Evolutionary conservation across 2,888 invertebrate species (phyloP), one percentile per base, ranked within the genome.

Genomic region (Melanchra persicariae): DNA sequence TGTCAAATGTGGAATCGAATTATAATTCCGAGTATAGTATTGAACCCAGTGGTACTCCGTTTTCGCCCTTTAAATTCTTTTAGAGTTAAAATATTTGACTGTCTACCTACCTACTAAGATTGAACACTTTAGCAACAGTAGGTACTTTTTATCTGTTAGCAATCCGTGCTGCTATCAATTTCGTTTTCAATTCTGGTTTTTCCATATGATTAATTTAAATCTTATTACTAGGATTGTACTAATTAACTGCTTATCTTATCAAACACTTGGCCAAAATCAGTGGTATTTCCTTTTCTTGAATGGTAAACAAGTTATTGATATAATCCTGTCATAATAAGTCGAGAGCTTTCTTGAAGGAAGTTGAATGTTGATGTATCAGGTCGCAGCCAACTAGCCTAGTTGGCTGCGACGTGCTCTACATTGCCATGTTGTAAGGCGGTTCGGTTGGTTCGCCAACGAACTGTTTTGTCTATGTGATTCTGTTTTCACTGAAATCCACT

Each of bases 201-300:
- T 22, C 49, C 69, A 26, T 19, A 17, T 61, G n/a, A 52, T 68
- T 68, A 52, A 34, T 74, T 51, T 22, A 17, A 43, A 49, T 60
- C 24, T 74, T 22, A 65, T 47, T 61, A 51, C n/a, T 58, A 52
- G 34, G 62, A 62, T 47, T 58, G 57, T 43, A 52, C 43, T 24
- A 58, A 62, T 62, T 43, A 57, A 19, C 12, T 5, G n/a, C 10
- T 57, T 68, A 62, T 75, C 76, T 69, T 69, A 76, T 70, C 74
- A 69, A 37, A 47, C 7, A 22, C 12, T 59, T 52, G 6, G 2
- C 0, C 9, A 19, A 43, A 61, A 69, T 75, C 40, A 26, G 51
- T 22, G 45, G 15, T 43, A 40, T 74, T 74, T 74, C 66, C 59
- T 34, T 52, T 52, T 52, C 2, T 7, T 54, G 34, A 58, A 43